Conservation (phyloP, 2,888 invertebrate genomes). For the Drosophila macrospina region DNA sequence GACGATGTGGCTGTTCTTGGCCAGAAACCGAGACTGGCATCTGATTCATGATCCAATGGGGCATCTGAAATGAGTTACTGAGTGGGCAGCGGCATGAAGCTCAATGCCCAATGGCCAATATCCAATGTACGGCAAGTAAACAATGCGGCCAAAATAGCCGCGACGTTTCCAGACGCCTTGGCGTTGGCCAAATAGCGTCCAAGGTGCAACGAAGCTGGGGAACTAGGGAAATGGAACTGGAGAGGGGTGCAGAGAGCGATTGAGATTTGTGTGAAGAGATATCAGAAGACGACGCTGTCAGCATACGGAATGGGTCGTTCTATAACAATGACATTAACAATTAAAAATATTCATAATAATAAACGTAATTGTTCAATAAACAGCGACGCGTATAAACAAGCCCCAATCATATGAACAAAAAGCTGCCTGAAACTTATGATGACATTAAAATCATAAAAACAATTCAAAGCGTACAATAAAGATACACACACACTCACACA, state of each 20-base stretch:
- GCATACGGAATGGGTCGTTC: slow-evolving; percentile 42
- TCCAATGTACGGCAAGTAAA: slow-evolving; percentile 34
- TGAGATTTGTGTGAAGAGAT: slow-evolving; percentile 19
- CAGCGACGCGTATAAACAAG: slow-evolving; percentile 69
- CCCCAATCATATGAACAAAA: slow-evolving; percentile 54
- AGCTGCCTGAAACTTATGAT: slow-evolving; percentile 79
- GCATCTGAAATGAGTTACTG: slow-evolving; percentile 28
- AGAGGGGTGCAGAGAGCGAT: background rate
- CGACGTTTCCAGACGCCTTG: slow-evolving; percentile 52
- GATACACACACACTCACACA: slow-evolving; percentile 53
- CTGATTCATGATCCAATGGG: slow-evolving; percentile 39
- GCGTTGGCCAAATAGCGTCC: slow-evolving; percentile 49
- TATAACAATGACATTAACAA: slow-evolving; percentile 77
- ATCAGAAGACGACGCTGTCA: slow-evolving; percentile 48
- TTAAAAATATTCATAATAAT: slow-evolving; percentile 79
- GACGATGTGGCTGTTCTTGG: slow-evolving; percentile 38
- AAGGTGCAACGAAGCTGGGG: slow-evolving; percentile 22
- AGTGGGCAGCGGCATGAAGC: slow-evolving; percentile 12
- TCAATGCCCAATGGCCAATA: slow-evolving; percentile 10
- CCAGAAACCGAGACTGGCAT: slow-evolving; percentile 14
- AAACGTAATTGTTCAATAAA: slow-evolving; percentile 83
- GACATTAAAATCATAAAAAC: slow-evolving; percentile 85
- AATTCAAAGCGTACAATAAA: slow-evolving; percentile 84
- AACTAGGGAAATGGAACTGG: background rate
- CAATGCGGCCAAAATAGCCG: slow-evolving; percentile 31